Evolutionary conservation across 2,888 invertebrate species (phyloP).

Genomic region (Rhamphomyia laevipes): DNA sequence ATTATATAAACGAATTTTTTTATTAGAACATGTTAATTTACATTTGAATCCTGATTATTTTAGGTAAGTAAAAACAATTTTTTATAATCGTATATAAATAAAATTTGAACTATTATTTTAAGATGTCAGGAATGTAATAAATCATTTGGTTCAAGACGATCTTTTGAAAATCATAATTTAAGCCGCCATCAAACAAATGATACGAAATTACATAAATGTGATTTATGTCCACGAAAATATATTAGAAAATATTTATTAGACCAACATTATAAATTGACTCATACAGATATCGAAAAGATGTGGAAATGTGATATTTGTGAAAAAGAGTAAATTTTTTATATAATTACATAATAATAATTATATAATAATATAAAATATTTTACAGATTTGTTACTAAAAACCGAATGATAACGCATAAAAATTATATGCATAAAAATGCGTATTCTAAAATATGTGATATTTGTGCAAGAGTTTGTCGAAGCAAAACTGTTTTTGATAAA

Average conservation of each 20-base stretch:
- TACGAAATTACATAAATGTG: conserved; percentile 28
- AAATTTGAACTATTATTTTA: not conserved
- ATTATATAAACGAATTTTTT: conserved; percentile 15
- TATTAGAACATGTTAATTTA: conserved; percentile 19
- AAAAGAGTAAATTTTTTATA: conserved; percentile 22
- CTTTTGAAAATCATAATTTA: conserved; percentile 26
- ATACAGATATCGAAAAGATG: conserved; percentile 24
- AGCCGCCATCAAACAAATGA: conserved; percentile 33
- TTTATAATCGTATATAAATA: no score
- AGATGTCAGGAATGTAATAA: conserved; percentile 18
- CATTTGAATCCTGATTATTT: conserved; percentile 21
- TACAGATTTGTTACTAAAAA: conserved; percentile 17
- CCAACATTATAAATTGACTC: conserved; percentile 29
- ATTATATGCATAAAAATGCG: conserved; percentile 17
- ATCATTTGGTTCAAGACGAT: conserved; percentile 16
- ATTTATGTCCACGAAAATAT: conserved; percentile 30
- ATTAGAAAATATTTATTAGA: conserved; percentile 32
- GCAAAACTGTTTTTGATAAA: conserved; percentile 17
- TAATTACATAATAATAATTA: not conserved
- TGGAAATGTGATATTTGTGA: conserved; percentile 28
- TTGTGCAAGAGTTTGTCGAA: conserved; percentile 18
- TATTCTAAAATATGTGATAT: conserved; percentile 19
- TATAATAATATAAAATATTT: not conserved
- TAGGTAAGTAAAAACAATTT: no score
- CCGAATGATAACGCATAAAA: conserved; percentile 15